Conservation (phyloP, 1,140 invertebrate species). For the Aphis gossypii region DNA sequence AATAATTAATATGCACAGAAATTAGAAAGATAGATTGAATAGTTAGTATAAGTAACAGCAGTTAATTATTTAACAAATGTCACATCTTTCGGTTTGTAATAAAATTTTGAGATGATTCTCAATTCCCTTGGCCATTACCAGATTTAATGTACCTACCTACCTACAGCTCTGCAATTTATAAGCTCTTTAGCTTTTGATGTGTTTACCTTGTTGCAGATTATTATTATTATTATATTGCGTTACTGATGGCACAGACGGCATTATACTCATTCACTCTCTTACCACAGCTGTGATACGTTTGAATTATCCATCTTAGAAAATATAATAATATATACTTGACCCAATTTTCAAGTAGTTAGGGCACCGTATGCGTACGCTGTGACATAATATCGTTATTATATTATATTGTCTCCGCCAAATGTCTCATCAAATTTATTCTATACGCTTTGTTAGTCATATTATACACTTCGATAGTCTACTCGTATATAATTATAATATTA, state of each 20-base stretch:
- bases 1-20: neutral
- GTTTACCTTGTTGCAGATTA: neutral
- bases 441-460: too few relatives aligned
- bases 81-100: neutral
- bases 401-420: neutral
- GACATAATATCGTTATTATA: neutral
- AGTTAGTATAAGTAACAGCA: neutral
- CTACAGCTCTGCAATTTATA: constrained; percentile 11
- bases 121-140: neutral
- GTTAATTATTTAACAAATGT: constrained; percentile 3
- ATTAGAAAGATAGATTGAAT: neutral
- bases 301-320: neutral
- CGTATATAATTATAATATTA: too few relatives aligned
- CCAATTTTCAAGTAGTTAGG: neutral
- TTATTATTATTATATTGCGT: neutral
- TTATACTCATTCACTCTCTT: neutral
- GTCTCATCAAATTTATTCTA: neutral
- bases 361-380: neutral
- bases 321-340: constrained; percentile 2
- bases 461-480: too few relatives aligned
- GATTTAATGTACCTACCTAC: neutral
- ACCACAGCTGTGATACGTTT: neutral
- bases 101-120: neutral
- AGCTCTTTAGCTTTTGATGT: neutral
- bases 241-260: neutral